Evolutionary conservation across 2,797 vertebrate species (phyloP), one percentile per base, ranked within the genome.

Genomic region (Crenichthys baileyi): DNA sequence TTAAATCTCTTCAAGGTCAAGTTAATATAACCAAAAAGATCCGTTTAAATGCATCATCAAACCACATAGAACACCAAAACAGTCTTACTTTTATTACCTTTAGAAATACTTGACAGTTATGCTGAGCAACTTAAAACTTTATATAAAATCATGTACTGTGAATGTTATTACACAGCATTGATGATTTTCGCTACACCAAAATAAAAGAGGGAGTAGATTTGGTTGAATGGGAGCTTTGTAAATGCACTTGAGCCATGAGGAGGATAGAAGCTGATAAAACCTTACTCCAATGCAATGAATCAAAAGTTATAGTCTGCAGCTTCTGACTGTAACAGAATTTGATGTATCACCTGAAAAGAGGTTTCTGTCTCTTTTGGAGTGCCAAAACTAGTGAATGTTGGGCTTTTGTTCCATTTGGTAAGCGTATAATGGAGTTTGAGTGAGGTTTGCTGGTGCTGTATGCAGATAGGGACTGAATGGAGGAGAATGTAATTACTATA

Each of bases 401-500:
- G 41, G 74, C 91, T 83, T 92, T 94, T 93, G 89, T 94, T 92
- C 91, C 88, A 67, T 81, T 78, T 90, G 90, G 88, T 90, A 90
- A 87, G 87, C 74, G 31, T 80, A 93, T 91, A 93, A 92, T 92
- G 81, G 90, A 89, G 83, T 92, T 90, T 88, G 86, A 93, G 87
- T 85, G 70, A 84, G 75, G 24, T 77, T 72, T 71, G 87, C 85
- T 85, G 82, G 88, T 88, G 91, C 82, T 82, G 87, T 85, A 86
- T 79, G 67, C 84, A 91, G 90, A 91, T 89, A 91, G 89, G 77
- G 82, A 58, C 72, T 85, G 88, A 91, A 92, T 82, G 80, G 89
- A 83, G 77, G 88, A 89, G 91, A 93, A 92, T 91, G 91, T 92
- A 93, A 95, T 94, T 94, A 93, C 93, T 90, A 88, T 82, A 91